Evolutionary conservation across 2,888 invertebrate genomes (phyloP).

Genomic region (Keiferia lycopersicella): DNA sequence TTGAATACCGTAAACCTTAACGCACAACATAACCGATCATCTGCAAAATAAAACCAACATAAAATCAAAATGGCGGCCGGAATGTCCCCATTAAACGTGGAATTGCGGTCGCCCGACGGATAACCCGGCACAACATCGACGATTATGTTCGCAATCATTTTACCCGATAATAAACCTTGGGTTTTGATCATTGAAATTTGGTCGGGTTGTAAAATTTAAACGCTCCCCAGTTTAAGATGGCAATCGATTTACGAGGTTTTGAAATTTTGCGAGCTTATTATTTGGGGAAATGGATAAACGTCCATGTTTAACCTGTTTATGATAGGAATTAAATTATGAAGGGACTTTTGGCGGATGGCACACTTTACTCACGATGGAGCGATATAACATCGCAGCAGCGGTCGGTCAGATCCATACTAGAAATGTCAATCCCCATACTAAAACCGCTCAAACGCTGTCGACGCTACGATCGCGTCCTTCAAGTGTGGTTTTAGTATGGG

Average conservation of each 20-base stretch:
- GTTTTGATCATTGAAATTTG: constrained; percentile 29
- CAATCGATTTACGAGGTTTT: constrained; percentile 16
- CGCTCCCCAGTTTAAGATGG: constrained; percentile 21
- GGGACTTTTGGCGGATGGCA: no score
- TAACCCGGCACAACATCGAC: constrained; percentile 23
- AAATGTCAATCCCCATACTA: no score
- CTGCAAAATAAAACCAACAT: constrained; percentile 19
- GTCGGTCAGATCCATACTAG: no score
- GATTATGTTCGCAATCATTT: constrained; percentile 29
- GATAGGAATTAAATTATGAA: background rate
- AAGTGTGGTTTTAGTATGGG: no score
- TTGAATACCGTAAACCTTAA: constrained; percentile 25
- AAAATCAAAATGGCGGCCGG: constrained; percentile 19
- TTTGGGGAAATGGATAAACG: background rate
- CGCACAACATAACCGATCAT: constrained; percentile 26
- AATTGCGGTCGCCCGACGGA: constrained; percentile 1
- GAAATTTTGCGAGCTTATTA: constrained; percentile 15
- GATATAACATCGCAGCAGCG: no score
- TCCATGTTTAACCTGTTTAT: background rate
- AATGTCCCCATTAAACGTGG: background rate
- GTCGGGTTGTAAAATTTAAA: constrained; percentile 24
- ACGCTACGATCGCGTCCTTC: no score
- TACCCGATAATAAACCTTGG: constrained; percentile 23
- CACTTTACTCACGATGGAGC: no score
- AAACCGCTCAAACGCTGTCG: no score